Conservation (phyloP, 2,888 invertebrate genomes). For the Polydrusus pterygomalis region DNA sequence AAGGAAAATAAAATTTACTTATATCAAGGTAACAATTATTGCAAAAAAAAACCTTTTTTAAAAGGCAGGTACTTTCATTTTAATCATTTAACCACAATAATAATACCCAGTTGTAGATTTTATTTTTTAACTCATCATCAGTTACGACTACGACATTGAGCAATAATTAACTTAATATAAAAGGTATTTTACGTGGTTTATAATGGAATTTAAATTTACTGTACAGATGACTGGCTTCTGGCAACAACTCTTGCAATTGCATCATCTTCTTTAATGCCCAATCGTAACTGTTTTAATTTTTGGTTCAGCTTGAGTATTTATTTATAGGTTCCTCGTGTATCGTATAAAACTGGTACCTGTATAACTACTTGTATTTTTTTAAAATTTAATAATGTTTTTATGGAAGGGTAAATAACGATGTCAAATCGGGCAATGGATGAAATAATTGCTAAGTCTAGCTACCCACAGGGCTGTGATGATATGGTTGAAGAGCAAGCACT, state of each 20-base stretch:
- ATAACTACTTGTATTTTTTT: neutral
- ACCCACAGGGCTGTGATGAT: too few relatives aligned
- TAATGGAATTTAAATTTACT: conserved; percentile 5
- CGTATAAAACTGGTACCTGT: too few relatives aligned
- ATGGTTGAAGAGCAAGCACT: too few relatives aligned
- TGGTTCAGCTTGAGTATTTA: neutral
- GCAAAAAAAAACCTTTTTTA: conserved; percentile 2
- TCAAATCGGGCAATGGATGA: too few relatives aligned
- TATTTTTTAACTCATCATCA: conserved; percentile 21
- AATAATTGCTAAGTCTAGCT: too few relatives aligned
- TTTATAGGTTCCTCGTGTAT: too few relatives aligned
- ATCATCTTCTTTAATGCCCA: neutral
- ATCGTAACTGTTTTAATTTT: conserved; percentile 7
- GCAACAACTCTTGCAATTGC: conserved; percentile 8
- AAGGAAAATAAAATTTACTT: neutral
- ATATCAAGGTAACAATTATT: conserved; percentile 17
- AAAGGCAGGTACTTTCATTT: conserved; percentile 12
- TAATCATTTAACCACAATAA: conserved; percentile 26
- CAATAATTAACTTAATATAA: conserved; percentile 3
- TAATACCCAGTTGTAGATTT: conserved; percentile 24
- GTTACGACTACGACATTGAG: conserved; percentile 11
- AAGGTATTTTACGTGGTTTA: neutral
- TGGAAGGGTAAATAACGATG: too few relatives aligned
- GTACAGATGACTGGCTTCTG: neutral
- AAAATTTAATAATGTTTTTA: neutral